Evolutionary conservation across 1,140 invertebrate species (phyloP).

Genomic region (Pachyrhynchus sulphureomaculatus): DNA sequence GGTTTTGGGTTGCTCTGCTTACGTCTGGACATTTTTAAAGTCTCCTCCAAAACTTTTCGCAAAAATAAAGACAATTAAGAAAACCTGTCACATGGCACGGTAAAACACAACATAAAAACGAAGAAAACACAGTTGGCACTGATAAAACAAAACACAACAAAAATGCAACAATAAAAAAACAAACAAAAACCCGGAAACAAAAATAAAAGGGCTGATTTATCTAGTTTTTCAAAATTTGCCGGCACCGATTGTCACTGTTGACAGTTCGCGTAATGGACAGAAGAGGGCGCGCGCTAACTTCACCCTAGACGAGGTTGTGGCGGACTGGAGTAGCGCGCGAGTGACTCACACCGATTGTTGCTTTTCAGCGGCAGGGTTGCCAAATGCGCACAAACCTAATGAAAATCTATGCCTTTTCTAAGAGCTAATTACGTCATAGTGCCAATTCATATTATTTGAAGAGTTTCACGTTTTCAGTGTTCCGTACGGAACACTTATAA

Average conservation of each 20-base stretch:
- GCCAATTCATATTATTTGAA: too few species aligned
- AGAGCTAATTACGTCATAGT: too few species aligned
- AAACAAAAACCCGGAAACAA: constrained; percentile 6
- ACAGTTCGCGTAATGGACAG: constrained; percentile 33
- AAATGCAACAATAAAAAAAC: constrained; percentile 20
- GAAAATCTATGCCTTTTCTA: too few species aligned
- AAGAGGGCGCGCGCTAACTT: constrained; percentile 24
- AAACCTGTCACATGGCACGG: constrained; percentile 42
- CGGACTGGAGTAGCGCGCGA: constrained; percentile 29
- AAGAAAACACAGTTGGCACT: constrained; percentile 18
- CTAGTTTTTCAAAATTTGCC: constrained; percentile 27
- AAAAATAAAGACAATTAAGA: constrained; percentile 19
- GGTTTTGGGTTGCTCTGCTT: constrained; percentile 65
- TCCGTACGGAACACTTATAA: too few species aligned
- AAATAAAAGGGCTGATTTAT: constrained; percentile 3
- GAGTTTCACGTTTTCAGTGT: too few species aligned
- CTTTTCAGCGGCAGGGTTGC: constrained; percentile 14
- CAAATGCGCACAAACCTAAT: constrained; percentile 22
- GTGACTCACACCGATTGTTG: constrained; percentile 36
- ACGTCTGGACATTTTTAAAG: constrained; percentile 58
- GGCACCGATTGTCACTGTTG: constrained; percentile 20
- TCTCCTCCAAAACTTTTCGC: constrained; percentile 5
- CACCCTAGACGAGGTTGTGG: constrained; percentile 6
- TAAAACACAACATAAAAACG: constrained; percentile 35
- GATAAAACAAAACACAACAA: constrained; percentile 22